Evolutionary conservation across 2,797 vertebrate species (phyloP), one percentile per base, ranked within the genome.

Genomic region (Anolis apletophallus): DNA sequence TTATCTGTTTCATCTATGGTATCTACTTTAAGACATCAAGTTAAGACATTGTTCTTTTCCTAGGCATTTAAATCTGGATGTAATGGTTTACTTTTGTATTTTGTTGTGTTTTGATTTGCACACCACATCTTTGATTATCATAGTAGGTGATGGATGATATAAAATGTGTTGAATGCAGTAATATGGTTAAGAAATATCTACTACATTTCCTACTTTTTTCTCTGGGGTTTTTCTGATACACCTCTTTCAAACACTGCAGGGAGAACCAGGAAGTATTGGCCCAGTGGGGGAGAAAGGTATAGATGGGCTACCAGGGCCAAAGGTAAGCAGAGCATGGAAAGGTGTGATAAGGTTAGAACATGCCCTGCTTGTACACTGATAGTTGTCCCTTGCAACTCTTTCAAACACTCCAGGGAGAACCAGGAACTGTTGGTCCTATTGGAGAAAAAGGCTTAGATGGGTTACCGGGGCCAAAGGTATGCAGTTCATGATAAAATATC

Each of bases 211-310:
- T 59, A 34, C 26, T 2, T 40, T 40, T 40, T 40, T 40, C n/a
- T 29, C 9, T 40, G 21, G 73, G 68, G 46, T 6, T 46, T 80
- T 57, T 64, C 26, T 5, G n/a, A 11, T 67, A 26, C 14, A 5
- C 59, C 29, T n/a, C 8, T 46, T 67, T 59, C 54, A 67, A 67
- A 46, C 26, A 17, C 21, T 94, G 19, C 93, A 98, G 98, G 98
- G 98, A 0, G 97, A 98, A 91, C 94, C 96, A 50, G 98, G 98
- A 40, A 84, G 88, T 0, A 0, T 3, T 0, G 98, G 97, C 72
- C 93, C 93, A 83, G 96, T 87, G 76, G 98, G 98, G 89, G 97
- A 98, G 54, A 95, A 94, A 0, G 98, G 98, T 87, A 90, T 95
- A 84, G 97, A 97, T 4, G 98, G 98, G 16, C n/a, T 57, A 16